Evolutionary conservation across 2,888 invertebrate genomes (phyloP), one percentile per base, ranked within the genome.

Genomic region (Xylota sylvarum): DNA sequence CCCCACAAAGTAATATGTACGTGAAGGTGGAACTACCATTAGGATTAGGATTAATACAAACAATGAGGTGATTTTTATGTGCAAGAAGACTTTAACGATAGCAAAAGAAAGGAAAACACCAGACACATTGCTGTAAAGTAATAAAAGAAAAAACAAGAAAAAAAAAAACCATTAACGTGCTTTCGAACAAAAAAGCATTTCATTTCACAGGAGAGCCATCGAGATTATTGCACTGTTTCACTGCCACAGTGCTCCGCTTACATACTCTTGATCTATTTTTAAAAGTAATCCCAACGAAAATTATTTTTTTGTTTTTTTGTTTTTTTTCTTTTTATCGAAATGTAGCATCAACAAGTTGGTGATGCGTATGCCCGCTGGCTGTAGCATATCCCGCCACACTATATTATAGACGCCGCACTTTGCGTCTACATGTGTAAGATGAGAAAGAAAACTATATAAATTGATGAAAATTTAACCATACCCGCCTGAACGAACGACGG

Each of bases 331-430:
- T 35, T 37, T 77, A 78, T 86, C 67, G 69, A 82, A 78, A 50
- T 73, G 46, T 82, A 82, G 86, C 86, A 86, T 86, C 86, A 86
- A 86, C 86, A 86, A 86, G 86, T 86, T 86, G 86, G 82, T 82
- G 86, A 62, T 81, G 73, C 72, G 37, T 67, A 64, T 64, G 37
- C 19, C 62, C 40, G 32, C 50, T 37, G 17, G 32, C 40, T 62
- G 43, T 19, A 43, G 9, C 37, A 65, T 46, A 70, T 77, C 56
- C 60, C 50, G 19, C 55, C 60, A 72, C 32, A 60, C 48, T 69
- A 58, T 35, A 46, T 37, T 23, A 43, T 19, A 35, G 23, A 60
- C 0, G 32, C 46, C 67, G 27, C 62, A 30, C 14, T 76, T 69
- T 52, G 32, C 23, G 40, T 67, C 37, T 69, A 30, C 60, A 72